Percentiles rank a stretch among this genome's conserved stretches.
Conservation (phyloP, 2,888 invertebrate species). For the Drosophila atripex region DNA sequence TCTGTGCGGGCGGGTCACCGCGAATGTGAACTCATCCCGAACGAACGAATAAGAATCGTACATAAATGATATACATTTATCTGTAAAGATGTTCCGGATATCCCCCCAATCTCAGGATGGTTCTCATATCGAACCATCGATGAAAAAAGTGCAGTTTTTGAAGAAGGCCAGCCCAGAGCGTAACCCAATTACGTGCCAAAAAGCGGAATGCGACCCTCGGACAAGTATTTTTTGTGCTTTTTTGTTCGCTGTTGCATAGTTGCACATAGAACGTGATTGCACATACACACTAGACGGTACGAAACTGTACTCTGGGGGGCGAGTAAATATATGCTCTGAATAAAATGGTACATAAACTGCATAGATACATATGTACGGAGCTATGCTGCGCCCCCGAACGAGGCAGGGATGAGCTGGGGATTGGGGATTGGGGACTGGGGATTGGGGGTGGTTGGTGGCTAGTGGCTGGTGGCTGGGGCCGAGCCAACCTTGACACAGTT, state of each 20-base stretch:
- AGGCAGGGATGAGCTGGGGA: conserved; percentile 1
- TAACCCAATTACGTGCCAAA: conserved; percentile 76
- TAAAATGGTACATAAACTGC: conserved; percentile 16
- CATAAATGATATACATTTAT: background rate
- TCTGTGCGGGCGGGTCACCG: background rate
- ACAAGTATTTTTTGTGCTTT: conserved; percentile 61
- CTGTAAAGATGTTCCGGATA: background rate
- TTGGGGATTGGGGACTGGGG: conserved; percentile 5
- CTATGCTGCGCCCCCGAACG: conserved; percentile 43
- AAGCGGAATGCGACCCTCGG: conserved; percentile 75
- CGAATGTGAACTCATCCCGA: background rate
- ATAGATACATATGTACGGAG: conserved; percentile 27
- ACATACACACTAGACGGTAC: conserved; percentile 38
- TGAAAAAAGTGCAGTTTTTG: background rate
- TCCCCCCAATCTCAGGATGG: background rate
- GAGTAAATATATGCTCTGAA: conserved; percentile 45
- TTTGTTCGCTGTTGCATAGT: conserved; percentile 34
- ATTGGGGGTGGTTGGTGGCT: background rate
- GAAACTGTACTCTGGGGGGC: conserved; percentile 35
- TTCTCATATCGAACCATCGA: conserved; percentile 3
- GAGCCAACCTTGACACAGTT: conserved; percentile 66
- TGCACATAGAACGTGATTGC: conserved; percentile 59
- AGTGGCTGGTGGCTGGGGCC: conserved; percentile 22
- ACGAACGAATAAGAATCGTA: background rate
- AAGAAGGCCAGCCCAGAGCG: conserved; percentile 61